Evolutionary conservation across 2,797 vertebrate species (phyloP), one percentile per base, ranked within the genome.

Genomic region (Ibycter americanus): DNA sequence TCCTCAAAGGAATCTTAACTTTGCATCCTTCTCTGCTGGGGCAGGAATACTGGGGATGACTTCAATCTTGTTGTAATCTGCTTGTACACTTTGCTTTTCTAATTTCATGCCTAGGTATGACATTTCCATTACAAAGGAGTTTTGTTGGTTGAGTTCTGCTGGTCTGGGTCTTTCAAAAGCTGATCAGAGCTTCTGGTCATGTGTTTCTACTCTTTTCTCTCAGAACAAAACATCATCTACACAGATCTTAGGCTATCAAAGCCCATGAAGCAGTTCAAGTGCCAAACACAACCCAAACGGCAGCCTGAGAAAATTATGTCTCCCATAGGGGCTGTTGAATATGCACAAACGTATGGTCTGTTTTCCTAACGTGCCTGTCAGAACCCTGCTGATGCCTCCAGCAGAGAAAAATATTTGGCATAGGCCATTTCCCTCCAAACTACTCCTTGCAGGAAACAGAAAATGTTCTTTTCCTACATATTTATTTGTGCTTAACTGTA

Each of bases 381-480:
- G 93, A 97, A 78, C 89, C 94, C 91, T 55, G 96, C 96, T 96
- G 95, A 91, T 96, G 91, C 87, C 92, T 95, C 96, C 95, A 96
- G 91, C 96, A 94, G 94, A 93, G 96, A 83, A n/a, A 95, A 94
- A 68, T 93, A 90, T 94, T 94, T 97, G 82, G 76, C 91, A 72
- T 49, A 81, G 91, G 73, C 89, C 68, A 22, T 89, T 93, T 81
- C 49, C 61, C 92, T 85, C 68, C 29, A 36, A 91, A 81, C 84
- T 46, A 49, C 74, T 89, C 59, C 68, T 77, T 83, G 47, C 85
- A 90, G 84, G 87, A 96, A 97, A 44, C 1, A 62, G 61, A 67
- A 73, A 77, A 38, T 40, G 27, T 63, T 86, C 49, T 89, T 93
- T 91, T 38, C 74, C 74, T 87, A 61, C 15, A 0, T 67, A 87